Evolutionary conservation across 1,140 invertebrate species (phyloP).

Genomic region (Triops cancriformis): DNA sequence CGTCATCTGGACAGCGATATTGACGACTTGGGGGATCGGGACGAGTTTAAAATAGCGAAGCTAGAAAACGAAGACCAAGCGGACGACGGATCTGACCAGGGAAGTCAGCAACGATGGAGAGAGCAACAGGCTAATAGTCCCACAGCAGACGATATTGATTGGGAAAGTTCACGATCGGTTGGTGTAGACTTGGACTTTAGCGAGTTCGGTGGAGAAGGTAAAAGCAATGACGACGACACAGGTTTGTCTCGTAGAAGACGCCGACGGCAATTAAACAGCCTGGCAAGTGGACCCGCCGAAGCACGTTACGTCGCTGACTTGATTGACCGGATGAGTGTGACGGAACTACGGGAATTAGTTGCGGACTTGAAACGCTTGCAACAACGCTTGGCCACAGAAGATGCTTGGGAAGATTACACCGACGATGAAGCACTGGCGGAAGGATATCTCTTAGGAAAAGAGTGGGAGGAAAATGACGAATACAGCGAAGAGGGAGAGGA

Average conservation of each 20-base stretch:
- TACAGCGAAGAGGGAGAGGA: neutral
- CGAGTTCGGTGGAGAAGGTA: neutral
- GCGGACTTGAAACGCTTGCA: neutral
- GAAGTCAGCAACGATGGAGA: neutral
- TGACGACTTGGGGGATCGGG: neutral
- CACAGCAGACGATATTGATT: neutral
- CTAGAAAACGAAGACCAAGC: neutral
- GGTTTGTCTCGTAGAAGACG: neutral
- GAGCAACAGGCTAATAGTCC: neutral
- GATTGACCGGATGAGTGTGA: neutral
- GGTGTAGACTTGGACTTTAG: neutral
- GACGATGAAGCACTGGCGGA: neutral
- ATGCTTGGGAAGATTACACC: neutral
- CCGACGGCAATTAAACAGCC: neutral
- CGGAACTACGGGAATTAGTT: neutral
- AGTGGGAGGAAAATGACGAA: neutral
- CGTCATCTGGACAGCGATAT: constrained; percentile 23
- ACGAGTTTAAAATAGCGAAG: neutral
- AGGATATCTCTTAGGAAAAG: neutral
- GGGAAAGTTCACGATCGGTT: neutral
- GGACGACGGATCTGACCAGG: neutral
- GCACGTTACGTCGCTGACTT: neutral
- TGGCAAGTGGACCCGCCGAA: neutral
- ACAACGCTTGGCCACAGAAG: neutral
- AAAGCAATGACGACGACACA: neutral